These are phyloP conservation scores for Cyclura pinguis DNA, from an alignment of 2,797 vertebrate species.

Conservation along the genomic window DNA sequence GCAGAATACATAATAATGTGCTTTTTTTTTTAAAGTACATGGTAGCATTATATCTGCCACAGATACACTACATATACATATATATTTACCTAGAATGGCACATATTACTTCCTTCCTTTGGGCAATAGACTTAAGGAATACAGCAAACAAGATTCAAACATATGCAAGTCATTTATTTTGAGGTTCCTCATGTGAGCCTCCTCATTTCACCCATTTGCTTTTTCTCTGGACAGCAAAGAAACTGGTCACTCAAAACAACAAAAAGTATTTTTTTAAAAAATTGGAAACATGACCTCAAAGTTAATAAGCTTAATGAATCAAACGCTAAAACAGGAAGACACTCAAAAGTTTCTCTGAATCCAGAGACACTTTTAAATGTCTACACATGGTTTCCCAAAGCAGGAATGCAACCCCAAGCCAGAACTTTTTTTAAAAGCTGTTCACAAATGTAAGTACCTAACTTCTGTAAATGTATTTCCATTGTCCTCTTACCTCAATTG, in stretches of 20 bases:
- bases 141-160: neutral
- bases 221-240: neutral
- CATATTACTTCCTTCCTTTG: no score
- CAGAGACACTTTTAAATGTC: no score
- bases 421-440: neutral
- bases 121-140: neutral
- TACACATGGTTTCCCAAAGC: neutral
- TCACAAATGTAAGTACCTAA: neutral
- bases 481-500: conserved; percentile 83
- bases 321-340: no score
- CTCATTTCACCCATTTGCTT: neutral
- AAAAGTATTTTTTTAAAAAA: no score
- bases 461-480: neutral
- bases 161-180: neutral
- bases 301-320: neutral
- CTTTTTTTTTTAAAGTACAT: neutral
- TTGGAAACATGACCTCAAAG: neutral
- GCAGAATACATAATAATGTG: neutral
- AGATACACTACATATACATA: neutral
- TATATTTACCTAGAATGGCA: neutral
- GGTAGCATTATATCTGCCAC: neutral
- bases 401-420: neutral
- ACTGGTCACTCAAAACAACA: neutral
- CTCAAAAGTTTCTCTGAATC: no score
- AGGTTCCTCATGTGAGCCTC: neutral